A percentile compares a stretch with the other conserved stretches of the same genome.
Evolutionary conservation across 2,888 invertebrate genomes (phyloP).

Genomic region (Galerucella calmariensis): DNA sequence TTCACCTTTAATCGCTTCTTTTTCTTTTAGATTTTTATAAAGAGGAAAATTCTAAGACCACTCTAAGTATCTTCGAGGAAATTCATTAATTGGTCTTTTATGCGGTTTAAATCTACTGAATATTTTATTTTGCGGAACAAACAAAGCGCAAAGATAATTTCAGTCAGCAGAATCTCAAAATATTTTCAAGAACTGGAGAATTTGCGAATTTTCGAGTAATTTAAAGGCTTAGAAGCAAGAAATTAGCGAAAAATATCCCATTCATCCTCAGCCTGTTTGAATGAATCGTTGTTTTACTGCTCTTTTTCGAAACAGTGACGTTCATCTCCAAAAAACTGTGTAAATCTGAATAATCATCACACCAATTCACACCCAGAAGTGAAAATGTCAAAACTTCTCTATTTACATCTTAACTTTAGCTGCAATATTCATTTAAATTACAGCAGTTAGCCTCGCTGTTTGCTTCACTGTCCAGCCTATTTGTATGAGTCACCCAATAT

Average conservation of each 20-base stretch:
- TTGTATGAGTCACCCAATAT: too few relatives aligned
- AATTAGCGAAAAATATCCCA: slow-evolving; percentile 25
- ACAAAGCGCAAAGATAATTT: slow-evolving; percentile 27
- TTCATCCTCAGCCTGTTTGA: background rate
- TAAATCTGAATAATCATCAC: background rate
- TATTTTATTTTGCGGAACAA: slow-evolving; percentile 33
- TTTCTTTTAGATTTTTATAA: slow-evolving; percentile 16
- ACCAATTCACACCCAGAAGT: background rate
- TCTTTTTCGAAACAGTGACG: background rate
- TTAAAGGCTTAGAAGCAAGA: slow-evolving; percentile 20
- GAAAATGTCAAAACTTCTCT: too few relatives aligned
- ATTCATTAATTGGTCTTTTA: slow-evolving; percentile 28
- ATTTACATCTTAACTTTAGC: too few relatives aligned
- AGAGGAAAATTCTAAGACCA: slow-evolving; percentile 12
- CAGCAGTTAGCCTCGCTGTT: too few relatives aligned
- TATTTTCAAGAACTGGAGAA: slow-evolving; percentile 26
- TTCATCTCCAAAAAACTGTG: background rate
- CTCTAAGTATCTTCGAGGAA: slow-evolving; percentile 19
- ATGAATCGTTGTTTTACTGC: slow-evolving; percentile 17
- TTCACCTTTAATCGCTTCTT: slow-evolving; percentile 23
- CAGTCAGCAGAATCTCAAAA: slow-evolving; percentile 11
- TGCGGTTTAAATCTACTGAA: slow-evolving; percentile 29
- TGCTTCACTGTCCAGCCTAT: too few relatives aligned
- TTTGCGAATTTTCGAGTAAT: slow-evolving; percentile 25
- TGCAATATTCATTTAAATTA: too few relatives aligned